Base-by-base conservation (phyloP, 2,888 invertebrate genomes). In the Nudaria mundana region DNA sequence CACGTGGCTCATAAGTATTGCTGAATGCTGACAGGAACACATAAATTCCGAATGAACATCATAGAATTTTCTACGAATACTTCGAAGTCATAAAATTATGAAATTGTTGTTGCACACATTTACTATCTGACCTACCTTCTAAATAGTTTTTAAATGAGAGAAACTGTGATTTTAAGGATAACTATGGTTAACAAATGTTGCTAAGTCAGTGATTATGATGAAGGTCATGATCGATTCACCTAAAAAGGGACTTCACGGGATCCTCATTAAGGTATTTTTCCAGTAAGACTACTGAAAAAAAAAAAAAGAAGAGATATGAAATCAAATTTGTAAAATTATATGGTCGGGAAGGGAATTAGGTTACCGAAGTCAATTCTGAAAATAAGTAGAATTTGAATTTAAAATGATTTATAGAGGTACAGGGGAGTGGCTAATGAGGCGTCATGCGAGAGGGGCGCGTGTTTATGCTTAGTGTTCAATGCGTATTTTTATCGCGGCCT, bases 321-420 rank as follows among this genome's bases (percentile, higher is more conserved):
- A 86, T 84, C 79, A 75, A 85, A 86, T 86, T 86, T 86, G 77
- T 74, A 71, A 79, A 81, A 82, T 74, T 82, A 78, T 75, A 83
- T 76, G 81, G 80, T 66, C 71, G 71, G 72, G 65, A 75, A 74
- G 71, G 75, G 81, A 83, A 85, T 86, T 83, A 84, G 76, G 82
- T 79, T 78, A 77, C 81, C 79, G 81, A 85, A 87, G 83, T 83
- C 81, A 82, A 87, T 86, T 83, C 79, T 78, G 69, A 81, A 81
- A 81, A 81, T 83, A 84, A 83, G 85, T 85, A 83, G 72, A 85
- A 87, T 87, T 87, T 84, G 83, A 88, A 87, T 87, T 87, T 87
- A 81, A 86, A 87, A 87, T 88, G 86, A 87, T 88, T 87, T 87
- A 87, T 87, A 81, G 80, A 81, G 70, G 80, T 71, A 71, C 71